Evolutionary conservation across 1,140 invertebrate genomes (phyloP), one percentile per base, ranked within the genome.

Genomic region (Drosophila tropicalis): DNA sequence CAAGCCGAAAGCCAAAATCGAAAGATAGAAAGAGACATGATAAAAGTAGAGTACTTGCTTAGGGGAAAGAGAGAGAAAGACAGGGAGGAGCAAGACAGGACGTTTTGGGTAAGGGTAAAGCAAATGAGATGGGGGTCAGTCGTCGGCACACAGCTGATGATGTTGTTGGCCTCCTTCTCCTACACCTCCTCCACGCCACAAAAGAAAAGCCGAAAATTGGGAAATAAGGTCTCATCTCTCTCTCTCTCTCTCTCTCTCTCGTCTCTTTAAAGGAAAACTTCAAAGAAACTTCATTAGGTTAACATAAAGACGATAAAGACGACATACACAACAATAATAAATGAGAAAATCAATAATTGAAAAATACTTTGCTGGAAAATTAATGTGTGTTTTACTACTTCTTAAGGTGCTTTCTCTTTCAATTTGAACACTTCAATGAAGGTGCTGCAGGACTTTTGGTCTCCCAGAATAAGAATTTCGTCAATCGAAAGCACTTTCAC

Each of bases 1-100:
- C 73, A 75, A 69, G 78, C 44, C 44, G 78, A 82, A 67, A 63
- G 72, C 63, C 72, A 76, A 39, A 29, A 62, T 13, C 22, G n/a
- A 47, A 3, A 15, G 41, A 67, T 7, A 34, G 15, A 51, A 40
- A 64, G 17, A 22, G 17, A 22, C 44, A 51, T 51, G 1, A 44
- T 15, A 34, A 15, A 29, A 47, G 55, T n/a, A 13, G 36, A 39
- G 4, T 12, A 39, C 12, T 39, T 5, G n/a, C n/a, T 25, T n/a
- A 29, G 3, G 32, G 5, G 25, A 62, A 32, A 10, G 32, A 51
- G 44, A 36, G n/a, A 15, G 9, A 13, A 6, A 39, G 12, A 64
- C 3, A 7, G 40, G 15, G 15, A 57, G 32, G 13, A 17, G 41
- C 34, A 39, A 25, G 25, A 32, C 22, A 47, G 34, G 22, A 25